These are phyloP conservation scores for Pungitius pungitius DNA, from an alignment of 2,113 vertebrate genomes.

Conservation along the genomic window DNA sequence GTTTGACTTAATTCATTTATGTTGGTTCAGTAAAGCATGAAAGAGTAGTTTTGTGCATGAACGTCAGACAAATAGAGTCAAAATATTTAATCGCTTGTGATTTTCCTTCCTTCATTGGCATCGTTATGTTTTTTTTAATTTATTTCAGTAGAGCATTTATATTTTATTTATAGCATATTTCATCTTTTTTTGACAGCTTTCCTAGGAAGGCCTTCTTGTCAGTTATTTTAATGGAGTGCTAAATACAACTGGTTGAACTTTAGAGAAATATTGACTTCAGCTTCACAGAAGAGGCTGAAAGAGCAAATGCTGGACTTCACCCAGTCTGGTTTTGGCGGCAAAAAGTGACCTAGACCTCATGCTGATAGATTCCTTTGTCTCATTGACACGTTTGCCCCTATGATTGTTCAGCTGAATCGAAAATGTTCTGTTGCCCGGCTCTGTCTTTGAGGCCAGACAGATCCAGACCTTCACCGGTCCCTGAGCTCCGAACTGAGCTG, in stretches of 20 bases:
- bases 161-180: not conserved
- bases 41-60: conserved; percentile 15
- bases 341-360: not conserved
- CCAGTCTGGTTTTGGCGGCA: not conserved
- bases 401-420: not conserved
- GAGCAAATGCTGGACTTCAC: not conserved
- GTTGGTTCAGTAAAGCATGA: conserved; percentile 11
- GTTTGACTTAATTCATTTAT: conserved; percentile 14
- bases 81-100: conserved; percentile 24
- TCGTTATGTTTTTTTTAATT: not conserved
- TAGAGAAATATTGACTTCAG: not conserved
- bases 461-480: conserved; percentile 17
- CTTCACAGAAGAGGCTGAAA: not conserved
- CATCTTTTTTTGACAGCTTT: conserved; percentile 26
- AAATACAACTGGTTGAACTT: not conserved
- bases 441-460: not conserved
- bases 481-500: conserved; percentile 8
- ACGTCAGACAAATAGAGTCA: conserved; percentile 9
- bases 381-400: not conserved
- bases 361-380: not conserved
- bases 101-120: not conserved
- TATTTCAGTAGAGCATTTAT: conserved; percentile 27
- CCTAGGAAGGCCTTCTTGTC: not conserved
- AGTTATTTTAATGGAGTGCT: conserved; percentile 7
- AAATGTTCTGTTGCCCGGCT: conserved; percentile 3